Conservation (phyloP, 2,113 vertebrate genomes). For the Cryptoleucopteryx plumbea region DNA sequence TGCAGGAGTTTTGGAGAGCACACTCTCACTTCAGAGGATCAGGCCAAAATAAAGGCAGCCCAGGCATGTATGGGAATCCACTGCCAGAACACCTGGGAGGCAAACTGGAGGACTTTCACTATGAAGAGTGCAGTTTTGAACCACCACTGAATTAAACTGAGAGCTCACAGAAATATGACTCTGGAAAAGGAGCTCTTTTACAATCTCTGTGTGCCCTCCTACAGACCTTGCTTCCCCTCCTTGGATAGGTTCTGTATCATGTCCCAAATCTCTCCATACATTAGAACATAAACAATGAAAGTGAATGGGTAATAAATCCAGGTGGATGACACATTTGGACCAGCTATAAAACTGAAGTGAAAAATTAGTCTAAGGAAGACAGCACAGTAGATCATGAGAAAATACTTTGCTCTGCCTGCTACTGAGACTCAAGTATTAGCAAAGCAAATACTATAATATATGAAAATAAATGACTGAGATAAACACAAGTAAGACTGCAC, state of each 20-base stretch:
- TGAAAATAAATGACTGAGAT: neutral
- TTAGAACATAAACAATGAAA: neutral
- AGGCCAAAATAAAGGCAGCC: neutral
- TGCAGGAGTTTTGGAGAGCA: neutral
- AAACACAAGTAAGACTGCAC: neutral
- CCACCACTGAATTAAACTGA: neutral
- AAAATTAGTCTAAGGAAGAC: neutral
- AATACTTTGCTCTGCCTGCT: neutral
- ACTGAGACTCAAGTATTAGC: neutral
- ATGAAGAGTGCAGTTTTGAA: neutral
- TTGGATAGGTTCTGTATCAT: neutral
- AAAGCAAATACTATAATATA: neutral
- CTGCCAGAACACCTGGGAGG: neutral
- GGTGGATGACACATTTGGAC: neutral
- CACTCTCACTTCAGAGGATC: neutral
- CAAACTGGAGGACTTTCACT: neutral
- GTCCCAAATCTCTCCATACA: neutral
- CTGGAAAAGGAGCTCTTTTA: neutral
- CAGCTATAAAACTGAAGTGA: neutral
- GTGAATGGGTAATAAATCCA: neutral
- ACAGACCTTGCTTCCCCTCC: neutral
- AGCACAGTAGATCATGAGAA: neutral
- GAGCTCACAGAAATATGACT: neutral
- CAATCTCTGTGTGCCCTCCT: neutral
- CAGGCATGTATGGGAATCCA: neutral